These are phyloP conservation scores for Leucosticte australis DNA, from an alignment of 2,113 vertebrate genomes.

Conservation along the genomic window DNA sequence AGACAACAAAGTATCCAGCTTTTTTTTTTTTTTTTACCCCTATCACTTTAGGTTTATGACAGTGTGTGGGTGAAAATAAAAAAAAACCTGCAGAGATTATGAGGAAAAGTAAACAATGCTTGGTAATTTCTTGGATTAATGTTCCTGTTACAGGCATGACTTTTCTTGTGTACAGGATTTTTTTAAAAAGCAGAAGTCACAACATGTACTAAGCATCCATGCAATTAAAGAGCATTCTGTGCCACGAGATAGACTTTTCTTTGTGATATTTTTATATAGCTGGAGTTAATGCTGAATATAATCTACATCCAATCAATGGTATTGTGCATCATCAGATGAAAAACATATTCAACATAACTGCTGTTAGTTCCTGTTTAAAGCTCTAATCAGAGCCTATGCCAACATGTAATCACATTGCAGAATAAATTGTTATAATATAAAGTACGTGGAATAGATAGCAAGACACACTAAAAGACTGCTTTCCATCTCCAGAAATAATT, in stretches of 20 bases:
- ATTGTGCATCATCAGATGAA: slow-evolving; percentile 73
- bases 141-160: slow-evolving; percentile 44
- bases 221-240: slow-evolving; percentile 72
- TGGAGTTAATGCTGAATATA: slow-evolving; percentile 70
- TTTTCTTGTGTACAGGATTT: slow-evolving; percentile 29
- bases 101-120: slow-evolving; percentile 34
- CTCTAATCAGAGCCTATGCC: slow-evolving; percentile 69
- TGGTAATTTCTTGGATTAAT: slow-evolving; percentile 52
- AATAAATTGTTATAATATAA: slow-evolving; percentile 70
- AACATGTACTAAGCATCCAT: slow-evolving; percentile 61
- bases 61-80: background rate
- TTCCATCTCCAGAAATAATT: slow-evolving; percentile 60
- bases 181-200: slow-evolving; percentile 54
- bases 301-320: slow-evolving; percentile 73
- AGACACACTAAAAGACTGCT: slow-evolving; percentile 52
- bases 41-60: background rate
- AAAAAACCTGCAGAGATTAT: background rate
- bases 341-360: slow-evolving; percentile 70
- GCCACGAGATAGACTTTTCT: slow-evolving; percentile 51
- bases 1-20: background rate
- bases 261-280: slow-evolving; percentile 71
- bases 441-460: slow-evolving; percentile 53
- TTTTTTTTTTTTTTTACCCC: rapidly evolving
- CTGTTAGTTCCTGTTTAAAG: slow-evolving; percentile 72
- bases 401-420: slow-evolving; percentile 71